Base-by-base conservation (phyloP, 2,888 invertebrate genomes). In the Sabellastarte sp. region DNA sequence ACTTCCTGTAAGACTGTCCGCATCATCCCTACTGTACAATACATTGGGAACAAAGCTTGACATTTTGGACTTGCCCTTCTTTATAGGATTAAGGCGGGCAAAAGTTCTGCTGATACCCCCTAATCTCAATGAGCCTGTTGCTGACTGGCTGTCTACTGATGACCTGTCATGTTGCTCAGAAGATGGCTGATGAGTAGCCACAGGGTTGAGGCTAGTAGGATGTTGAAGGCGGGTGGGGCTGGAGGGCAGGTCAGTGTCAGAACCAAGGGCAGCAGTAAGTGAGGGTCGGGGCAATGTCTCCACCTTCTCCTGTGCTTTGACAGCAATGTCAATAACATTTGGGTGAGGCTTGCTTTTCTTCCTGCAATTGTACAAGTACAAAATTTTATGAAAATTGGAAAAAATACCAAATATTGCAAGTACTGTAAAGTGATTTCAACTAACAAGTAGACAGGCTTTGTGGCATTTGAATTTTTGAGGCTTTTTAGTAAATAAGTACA, bases 1-100 rank as follows among this genome's bases (percentile, higher is more conserved):
- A n/a, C n/a, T n/a, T n/a, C n/a, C n/a, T n/a, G n/a, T n/a, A n/a
- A n/a, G n/a, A 41, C 20, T 41, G 10, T 41, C 41, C 20, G 10
- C 41, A 15, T 41, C 41, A 41, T 41, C 41, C 20, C 20, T 41
- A 41, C 41, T 41, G 20, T 41, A 41, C 41, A 10, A 41, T 15
- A 41, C 41, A 15, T 10, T 20, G 41, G 41, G 41, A 10, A 41
- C 41, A 41, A 41, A 20, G 20, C 20, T 41, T 41, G 41, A 10
- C n/a, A n/a, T n/a, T n/a, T 41, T 41, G 20, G 20, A 41, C 41
- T 41, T 41, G 41, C 74, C 69, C 58, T 64, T 70, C 41, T 63
- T 65, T 50, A 91, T 85, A 75, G 90, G 90, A 80, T 91, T 91
- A 50, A 93, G 83, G 81, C 92, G 93, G 64, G 91, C 92, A 83